phyloP scores from a whole-genome alignment of 2,888 invertebrate species.

The Tinea trinotella region DNA sequence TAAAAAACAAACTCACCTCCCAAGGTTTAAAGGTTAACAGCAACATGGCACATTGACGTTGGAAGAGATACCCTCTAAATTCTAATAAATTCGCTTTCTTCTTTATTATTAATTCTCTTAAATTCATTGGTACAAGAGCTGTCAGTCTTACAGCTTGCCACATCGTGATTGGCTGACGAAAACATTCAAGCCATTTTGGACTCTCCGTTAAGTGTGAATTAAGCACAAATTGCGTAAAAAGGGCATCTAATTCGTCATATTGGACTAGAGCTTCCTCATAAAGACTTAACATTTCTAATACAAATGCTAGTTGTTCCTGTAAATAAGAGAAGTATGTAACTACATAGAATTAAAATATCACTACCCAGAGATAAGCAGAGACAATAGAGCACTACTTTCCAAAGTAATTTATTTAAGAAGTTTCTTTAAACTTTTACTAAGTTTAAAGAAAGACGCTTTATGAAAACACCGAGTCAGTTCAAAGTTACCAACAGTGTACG shows the following conservation, averaged over 20 bases:
- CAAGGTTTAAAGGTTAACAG: constrained; percentile 81
- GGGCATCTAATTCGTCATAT: constrained; percentile 96
- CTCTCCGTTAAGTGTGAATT: constrained; percentile 92
- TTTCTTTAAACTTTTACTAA: too few relatives aligned
- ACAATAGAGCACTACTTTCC: too few relatives aligned
- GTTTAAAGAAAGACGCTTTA: too few relatives aligned
- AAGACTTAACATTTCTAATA: constrained; percentile 93
- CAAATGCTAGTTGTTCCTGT: constrained; percentile 95
- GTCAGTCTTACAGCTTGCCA: constrained; percentile 88
- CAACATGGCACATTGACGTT: constrained; percentile 91
- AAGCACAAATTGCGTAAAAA: constrained; percentile 96
- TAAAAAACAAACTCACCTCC: constrained; percentile 73
- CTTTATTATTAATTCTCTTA: constrained; percentile 61
- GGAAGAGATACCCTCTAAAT: constrained; percentile 93
- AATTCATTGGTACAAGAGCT: constrained; percentile 70
- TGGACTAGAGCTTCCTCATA: constrained; percentile 96
- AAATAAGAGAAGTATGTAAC: constrained; percentile 28
- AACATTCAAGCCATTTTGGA: constrained; percentile 87
- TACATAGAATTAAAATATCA: background rate
- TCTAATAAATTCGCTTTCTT: constrained; percentile 83
- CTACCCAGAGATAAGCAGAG: too few relatives aligned
- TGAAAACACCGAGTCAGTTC: too few relatives aligned
- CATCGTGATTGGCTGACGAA: constrained; percentile 82
- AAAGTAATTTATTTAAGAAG: too few relatives aligned
- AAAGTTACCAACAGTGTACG: too few relatives aligned